A percentile compares a stretch with the other conserved stretches of the same genome.
Evolutionary conservation across 1,140 invertebrate genomes (phyloP).

Genomic region (Polyergus mexicanus): DNA sequence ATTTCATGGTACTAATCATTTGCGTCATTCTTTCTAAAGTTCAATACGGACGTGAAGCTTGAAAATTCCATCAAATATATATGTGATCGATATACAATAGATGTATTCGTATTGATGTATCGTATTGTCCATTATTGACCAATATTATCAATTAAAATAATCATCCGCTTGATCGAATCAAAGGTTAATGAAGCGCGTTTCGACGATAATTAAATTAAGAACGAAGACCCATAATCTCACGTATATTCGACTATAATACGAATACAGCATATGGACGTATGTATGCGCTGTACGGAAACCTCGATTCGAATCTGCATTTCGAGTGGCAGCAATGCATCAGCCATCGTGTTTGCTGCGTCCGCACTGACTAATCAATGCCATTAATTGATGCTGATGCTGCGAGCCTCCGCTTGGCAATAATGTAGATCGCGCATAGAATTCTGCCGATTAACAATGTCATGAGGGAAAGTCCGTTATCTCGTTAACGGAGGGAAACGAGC

Average conservation of each 20-base stretch:
- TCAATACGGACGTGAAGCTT: not conserved
- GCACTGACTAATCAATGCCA: conserved; percentile 37
- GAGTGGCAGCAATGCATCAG: conserved; percentile 23
- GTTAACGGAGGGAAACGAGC: not conserved
- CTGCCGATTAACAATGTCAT: conserved; percentile 39
- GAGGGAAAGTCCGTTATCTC: not conserved
- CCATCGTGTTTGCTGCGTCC: conserved; percentile 36
- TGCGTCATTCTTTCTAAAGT: too few relatives aligned
- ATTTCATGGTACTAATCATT: not conserved
- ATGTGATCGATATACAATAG: not conserved
- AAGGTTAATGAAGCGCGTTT: conserved; percentile 25
- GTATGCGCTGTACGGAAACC: not conserved
- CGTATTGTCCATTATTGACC: not conserved
- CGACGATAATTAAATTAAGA: conserved; percentile 27
- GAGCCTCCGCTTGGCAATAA: not conserved
- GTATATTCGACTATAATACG: not conserved
- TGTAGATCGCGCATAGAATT: conserved; percentile 20
- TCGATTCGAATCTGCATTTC: conserved; percentile 46
- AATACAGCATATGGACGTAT: too few relatives aligned
- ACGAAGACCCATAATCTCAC: conserved; percentile 1
- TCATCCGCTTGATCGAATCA: too few relatives aligned
- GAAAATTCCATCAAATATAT: not conserved
- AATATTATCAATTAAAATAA: conserved; percentile 15
- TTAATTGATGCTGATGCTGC: conserved; percentile 36
- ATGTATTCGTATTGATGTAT: too few relatives aligned